Evolutionary conservation across 2,888 invertebrate species (phyloP), one percentile per base, ranked within the genome.

Genomic region (Cyclophora albipunctata): DNA sequence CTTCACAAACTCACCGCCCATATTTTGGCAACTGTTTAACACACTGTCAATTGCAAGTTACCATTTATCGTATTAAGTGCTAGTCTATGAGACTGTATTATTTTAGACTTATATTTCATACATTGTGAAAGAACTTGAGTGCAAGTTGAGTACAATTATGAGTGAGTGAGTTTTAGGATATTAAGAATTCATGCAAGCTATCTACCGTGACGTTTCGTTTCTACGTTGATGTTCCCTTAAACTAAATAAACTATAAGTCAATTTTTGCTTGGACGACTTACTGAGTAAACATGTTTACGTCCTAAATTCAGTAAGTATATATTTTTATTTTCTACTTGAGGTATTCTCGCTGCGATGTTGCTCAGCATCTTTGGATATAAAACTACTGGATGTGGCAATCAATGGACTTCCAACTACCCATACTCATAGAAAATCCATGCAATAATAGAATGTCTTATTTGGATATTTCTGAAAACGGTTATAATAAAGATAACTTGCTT

Each of bases 41-140:
- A 84, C 81, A 81, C 82, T 85, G 87, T 87, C 87, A 86, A 85
- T 84, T 82, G 84, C 87, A 88, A 75, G 78, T 72, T 70, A 79
- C 87, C 78, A 85, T 88, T 87, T 86, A 83, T 88, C 84, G 74
- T 53, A 70, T 78, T 85, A 84, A 87, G 82, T 86, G 76, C 81
- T 75, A 63, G 55, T 58, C 58, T 63, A 20, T 20, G 20, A 20
- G 20, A 20, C 20, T 20, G 20, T 20, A 20, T 20, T 20, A 20
- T 20, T 20, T 20, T 20, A 20, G 20, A 20, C 20, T 20, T 20
- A 20, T 20, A 20, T 20, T 20, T 20, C 20, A 20, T 20, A 2
- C 20, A 20, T 1, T 20, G 20, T 20, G 20, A 20, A 20, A 20
- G 20, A 20, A 20, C 20, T 20, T 20, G 20, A 20, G 20, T 20